Percentiles rank a stretch among this genome's conserved stretches.
phyloP scores from a whole-genome alignment of 2,113 vertebrate species.

The Ancistrus triradiatus region DNA sequence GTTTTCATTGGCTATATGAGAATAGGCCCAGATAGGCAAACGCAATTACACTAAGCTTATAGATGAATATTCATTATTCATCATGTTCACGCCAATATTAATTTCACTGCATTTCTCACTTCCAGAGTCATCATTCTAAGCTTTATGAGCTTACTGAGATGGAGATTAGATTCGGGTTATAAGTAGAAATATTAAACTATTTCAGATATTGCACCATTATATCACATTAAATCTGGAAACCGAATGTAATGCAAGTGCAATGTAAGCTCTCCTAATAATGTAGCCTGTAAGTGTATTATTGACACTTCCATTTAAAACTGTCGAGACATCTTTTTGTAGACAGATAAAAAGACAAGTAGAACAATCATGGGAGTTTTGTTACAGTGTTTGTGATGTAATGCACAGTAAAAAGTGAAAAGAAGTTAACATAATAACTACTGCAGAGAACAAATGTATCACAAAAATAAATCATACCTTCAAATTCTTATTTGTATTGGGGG shows the following conservation, averaged over 20 bases:
- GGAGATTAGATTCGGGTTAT: neutral
- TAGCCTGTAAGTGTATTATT: no score
- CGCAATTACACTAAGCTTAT: conserved; percentile 33
- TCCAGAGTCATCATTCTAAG: conserved; percentile 24
- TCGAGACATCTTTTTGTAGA: no score
- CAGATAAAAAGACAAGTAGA: no score
- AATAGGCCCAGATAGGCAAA: conserved; percentile 32
- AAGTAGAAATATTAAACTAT: neutral
- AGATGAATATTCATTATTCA: conserved; percentile 34
- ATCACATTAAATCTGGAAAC: neutral
- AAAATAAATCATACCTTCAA: neutral
- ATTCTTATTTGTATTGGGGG: no score
- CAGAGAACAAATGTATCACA: neutral
- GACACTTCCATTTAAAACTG: no score
- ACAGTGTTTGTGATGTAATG: no score
- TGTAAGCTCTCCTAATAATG: no score
- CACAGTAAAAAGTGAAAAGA: no score
- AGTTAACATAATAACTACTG: neutral
- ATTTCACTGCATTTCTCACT: conserved; percentile 36
- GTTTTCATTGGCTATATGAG: conserved; percentile 32
- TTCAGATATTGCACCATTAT: neutral
- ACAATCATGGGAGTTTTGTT: no score
- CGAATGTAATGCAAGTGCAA: no score
- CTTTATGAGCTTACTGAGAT: conserved; percentile 6
- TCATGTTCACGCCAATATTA: conserved; percentile 35